These are phyloP conservation scores for Lasiurus borealis DNA, from an alignment of 2,113 vertebrate genomes.

Conservation along the genomic window DNA sequence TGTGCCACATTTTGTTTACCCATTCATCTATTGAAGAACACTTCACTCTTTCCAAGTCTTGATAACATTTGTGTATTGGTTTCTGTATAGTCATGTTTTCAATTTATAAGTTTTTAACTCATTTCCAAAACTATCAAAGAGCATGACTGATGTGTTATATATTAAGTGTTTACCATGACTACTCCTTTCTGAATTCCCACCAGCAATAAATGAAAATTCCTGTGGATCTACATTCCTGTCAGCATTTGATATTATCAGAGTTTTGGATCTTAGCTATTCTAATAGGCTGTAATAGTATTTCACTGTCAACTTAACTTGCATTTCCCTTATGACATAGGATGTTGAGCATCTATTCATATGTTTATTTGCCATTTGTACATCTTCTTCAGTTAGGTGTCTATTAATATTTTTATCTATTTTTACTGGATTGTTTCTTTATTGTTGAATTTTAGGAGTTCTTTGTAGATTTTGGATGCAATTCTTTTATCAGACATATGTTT, in stretches of 20 bases:
- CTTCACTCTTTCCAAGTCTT: not conserved
- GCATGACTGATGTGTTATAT: not conserved
- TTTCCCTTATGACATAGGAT: not conserved
- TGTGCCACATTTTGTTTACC: not conserved
- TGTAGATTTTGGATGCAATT: not conserved
- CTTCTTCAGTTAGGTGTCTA: not conserved
- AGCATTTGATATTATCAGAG: not conserved
- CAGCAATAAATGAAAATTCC: not conserved
- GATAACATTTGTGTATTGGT: not conserved
- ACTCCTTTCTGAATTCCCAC: not conserved
- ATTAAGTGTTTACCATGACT: not conserved
- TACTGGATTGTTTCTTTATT: not conserved
- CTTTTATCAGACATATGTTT: not conserved
- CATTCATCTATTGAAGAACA: not conserved
- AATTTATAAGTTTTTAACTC: not conserved
- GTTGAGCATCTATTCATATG: not conserved
- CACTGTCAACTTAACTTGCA: not conserved
- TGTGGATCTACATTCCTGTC: not conserved
- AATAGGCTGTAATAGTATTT: not conserved
- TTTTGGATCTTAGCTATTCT: constrained; percentile 32
- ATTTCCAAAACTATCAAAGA: not conserved
- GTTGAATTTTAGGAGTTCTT: not conserved
- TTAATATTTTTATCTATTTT: not conserved
- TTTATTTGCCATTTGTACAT: not conserved
- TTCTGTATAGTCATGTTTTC: not conserved